Base-by-base conservation (phyloP, 2,888 invertebrate genomes). In the Cheilosia vernalis region DNA sequence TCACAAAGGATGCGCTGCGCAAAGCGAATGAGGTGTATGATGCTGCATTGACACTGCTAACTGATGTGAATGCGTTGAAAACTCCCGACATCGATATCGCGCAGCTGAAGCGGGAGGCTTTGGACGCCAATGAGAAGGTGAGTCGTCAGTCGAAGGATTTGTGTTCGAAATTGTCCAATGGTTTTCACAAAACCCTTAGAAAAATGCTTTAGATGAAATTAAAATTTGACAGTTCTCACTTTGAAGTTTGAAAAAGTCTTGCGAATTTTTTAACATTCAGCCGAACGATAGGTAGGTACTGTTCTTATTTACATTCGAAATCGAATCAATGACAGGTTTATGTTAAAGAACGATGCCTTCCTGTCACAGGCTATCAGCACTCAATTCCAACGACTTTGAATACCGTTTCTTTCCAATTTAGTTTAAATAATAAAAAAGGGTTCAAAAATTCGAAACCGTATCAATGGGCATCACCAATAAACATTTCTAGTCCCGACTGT, bases 11-110 rank as follows among this genome's bases (percentile, higher is more conserved):
- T 77, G 96, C 97, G 0, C 93, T 95, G 60, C 93, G 94, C 69
- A 94, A 95, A 89, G 96, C 98, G 0, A 94, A 94, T 58, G 94
- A 94, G 64, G 97, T 97, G 0, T 96, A 97, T 89, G 95, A 96
- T 19, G 96, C 96, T 81, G 97, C 98, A 0, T 92, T 98, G 19
- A 95, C 95, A 1, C 93, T 98, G 5, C 95, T 97, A 87, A 95
- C 95, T 0, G 95, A 97, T 88, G 96, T 98, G 1, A 95, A 95
- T 82, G 95, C 96, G 44, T 94, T 98, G 0, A 93, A 94, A 33
- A 93, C 98, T 24, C 98, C 98, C 0, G 94, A 95, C 30, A 94
- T 97, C 17, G 95, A 98, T 90, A 93, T 96, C 0, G 93, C 93
- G 1, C 93, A 94, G 87, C 93, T 98, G 67, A 95, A 95, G 87